Base-by-base conservation (phyloP, 2,888 invertebrate species). In the Archaeoteleia sp. region DNA sequence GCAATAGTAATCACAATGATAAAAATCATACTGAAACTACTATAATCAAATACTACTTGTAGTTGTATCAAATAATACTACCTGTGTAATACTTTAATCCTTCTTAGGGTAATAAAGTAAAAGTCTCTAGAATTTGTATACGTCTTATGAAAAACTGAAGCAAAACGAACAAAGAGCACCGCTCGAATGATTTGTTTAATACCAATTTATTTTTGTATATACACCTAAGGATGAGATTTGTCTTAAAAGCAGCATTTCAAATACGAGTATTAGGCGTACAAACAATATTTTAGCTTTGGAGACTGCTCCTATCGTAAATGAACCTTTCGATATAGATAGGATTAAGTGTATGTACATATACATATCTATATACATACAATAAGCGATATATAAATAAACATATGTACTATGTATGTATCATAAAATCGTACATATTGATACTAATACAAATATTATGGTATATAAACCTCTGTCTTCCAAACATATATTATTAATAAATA, bases 381-480 rank as follows among this genome's bases (percentile, higher is more conserved):
- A 46, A 9, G 34, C 29, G 13, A 63, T 34, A 57, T 5, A 43
- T 35, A 58, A 30, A 34, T 40, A 39, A 15, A 60, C 46, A 63
- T 29, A 49, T 35, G 49, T 12, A n/a, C 53, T 29, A 43, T 10
- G 39, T 25, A 53, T 46, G 53, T 68, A 74, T 46, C 29, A 39
- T 46, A 55, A 25, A 29, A 9, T 13, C 25, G 42, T 63, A 48
- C 48, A 35, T 54, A 54, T 63, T 40, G 39, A 42, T 48, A 46
- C 27, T 37, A 71, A 75, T 77, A 76, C 77, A 68, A 61, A 78
- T 23, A 57, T 40, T 32, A 48, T 57, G 39, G 79, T 68, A 78
- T 80, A 81, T 76, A 78, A 82, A 82, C 83, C 81, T 84, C 83
- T 83, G 84, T 84, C 84, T 84, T 84, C 84, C 84, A 84, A 82